Base-by-base conservation (phyloP, 1,140 invertebrate genomes). In the Oryzaephilus surinamensis region DNA sequence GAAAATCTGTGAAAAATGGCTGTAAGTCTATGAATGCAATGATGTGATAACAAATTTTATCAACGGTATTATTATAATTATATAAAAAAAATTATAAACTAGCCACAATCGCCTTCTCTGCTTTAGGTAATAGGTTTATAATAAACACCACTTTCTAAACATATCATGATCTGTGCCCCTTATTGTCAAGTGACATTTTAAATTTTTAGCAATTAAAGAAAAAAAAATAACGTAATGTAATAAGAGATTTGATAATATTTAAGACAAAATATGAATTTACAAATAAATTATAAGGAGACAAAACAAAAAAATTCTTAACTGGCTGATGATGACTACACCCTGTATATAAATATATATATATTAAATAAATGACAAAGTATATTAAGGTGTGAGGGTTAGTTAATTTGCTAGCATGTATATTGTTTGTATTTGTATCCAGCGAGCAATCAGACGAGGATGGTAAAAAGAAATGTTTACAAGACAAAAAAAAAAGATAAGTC, bases 101-200 rank as follows among this genome's bases (percentile, higher is more conserved):
- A 61, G 58, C 60, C 60, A 60, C 57, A 60, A 57, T 58, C 58
- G 60, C 60, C 60, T 62, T 62, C 60, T 62, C 58, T 62, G 60
- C 60, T 61, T 62, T 62, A 62, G 58, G 50, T 57, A 46, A 60
- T 60, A 61, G 57, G 56, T 49, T 51, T 54, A n/a, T n/a, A 52
- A 57, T 48, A 63, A 61, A 61, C 56, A 64, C 60, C 60, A 61
- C 56, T 64, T 57, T 62, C 60, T 60, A 63, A 64, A 64, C 62
- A 64, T 64, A 64, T 64, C 62, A 64, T 64, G 61, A 64, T 63
- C 58, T 63, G 62, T 64, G 62, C 62, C 62, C 62, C 62, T 61
- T n/a, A n/a, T n/a, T 62, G 52, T 61, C 58, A 64, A 63, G 58
- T 61, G 60, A 64, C 60, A 58, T 62, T 58, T 60, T 64, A 62